phyloP scores from a whole-genome alignment of 2,113 vertebrate species.

The Myocastor coypus region DNA sequence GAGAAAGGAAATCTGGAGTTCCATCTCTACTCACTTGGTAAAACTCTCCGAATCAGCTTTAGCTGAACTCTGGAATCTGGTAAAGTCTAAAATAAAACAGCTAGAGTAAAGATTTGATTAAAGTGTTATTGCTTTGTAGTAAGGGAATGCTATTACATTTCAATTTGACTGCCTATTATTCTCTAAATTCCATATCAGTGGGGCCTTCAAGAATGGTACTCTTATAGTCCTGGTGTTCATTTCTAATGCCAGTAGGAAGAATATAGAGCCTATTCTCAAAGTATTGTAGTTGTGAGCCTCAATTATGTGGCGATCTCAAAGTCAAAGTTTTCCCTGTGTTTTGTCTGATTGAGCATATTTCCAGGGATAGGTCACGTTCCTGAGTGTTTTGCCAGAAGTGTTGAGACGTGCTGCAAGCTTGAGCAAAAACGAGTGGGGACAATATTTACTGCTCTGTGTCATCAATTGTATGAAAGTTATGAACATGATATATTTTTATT shows the following conservation, averaged over 20 bases:
- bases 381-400: not conserved
- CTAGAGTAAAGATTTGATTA: not conserved
- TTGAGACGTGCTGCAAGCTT: not conserved
- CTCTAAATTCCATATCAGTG: not conserved
- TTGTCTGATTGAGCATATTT: not conserved
- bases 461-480: too few relatives aligned
- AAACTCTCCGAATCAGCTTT: slow-evolving; percentile 3
- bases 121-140: not conserved
- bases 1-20: not conserved
- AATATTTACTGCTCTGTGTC: too few relatives aligned
- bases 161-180: not conserved
- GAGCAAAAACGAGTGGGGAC: too few relatives aligned
- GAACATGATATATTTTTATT: too few relatives aligned
- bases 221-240: not conserved
- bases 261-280: not conserved
- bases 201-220: not conserved
- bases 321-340: not conserved
- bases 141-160: not conserved
- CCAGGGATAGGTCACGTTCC: not conserved
- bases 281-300: not conserved
- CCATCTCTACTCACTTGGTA: not conserved
- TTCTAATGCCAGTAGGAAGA: not conserved
- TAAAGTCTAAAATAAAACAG: not conserved
- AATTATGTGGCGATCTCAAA: not conserved
- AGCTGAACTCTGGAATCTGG: not conserved